Base-by-base conservation (phyloP, 2,113 vertebrate species). In the Strix uralensis region DNA sequence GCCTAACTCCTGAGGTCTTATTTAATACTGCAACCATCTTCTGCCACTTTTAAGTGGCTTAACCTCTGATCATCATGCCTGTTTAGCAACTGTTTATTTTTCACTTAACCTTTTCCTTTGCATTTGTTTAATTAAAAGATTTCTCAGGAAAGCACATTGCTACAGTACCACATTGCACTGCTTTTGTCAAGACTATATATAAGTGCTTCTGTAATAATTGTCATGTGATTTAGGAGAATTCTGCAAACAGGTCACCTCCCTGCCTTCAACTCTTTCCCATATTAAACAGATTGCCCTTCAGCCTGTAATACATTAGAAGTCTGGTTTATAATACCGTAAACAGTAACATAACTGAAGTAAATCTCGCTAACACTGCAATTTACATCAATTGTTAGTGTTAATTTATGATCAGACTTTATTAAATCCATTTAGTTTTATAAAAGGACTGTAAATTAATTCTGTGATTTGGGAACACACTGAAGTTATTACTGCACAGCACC, bases 371-470 rank as follows among this genome's bases (percentile, higher is more conserved):
- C 32, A 34, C n/a, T 84, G 46, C 89, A 81, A 30, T 93, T 95
- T 95, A 38, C 83, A 90, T 93, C 82, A 91, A 49, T 82, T 93
- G 87, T 74, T 95, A 90, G 25, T 88, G 65, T 84, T 97, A 95
- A 94, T 95, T 97, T 97, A 93, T 94, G 86, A 95, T 92, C 65
- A 81, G 81, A 71, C 71, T 92, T 70, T 92, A 96, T 93, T 95
- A 92, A 97, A 97, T 73, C 92, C 34, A 79, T 91, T 92, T 86
- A 55, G 46, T 85, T 97, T 95, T 79, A 82, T 75, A 66, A 92
- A 92, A 94, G 78, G 57, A 55, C 63, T 89, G 91, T 86, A 96
- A 97, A 97, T 97, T 96, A 96, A 92, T 94, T 95, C 85, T 95
- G 94, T 83, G 91, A 97, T 93, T 95, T 96, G 91, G 89, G 92